Percentiles rank a stretch among this genome's conserved stretches.
Conservation (phyloP, 2,113 vertebrate species). For the Pachypanchax playfairii region DNA sequence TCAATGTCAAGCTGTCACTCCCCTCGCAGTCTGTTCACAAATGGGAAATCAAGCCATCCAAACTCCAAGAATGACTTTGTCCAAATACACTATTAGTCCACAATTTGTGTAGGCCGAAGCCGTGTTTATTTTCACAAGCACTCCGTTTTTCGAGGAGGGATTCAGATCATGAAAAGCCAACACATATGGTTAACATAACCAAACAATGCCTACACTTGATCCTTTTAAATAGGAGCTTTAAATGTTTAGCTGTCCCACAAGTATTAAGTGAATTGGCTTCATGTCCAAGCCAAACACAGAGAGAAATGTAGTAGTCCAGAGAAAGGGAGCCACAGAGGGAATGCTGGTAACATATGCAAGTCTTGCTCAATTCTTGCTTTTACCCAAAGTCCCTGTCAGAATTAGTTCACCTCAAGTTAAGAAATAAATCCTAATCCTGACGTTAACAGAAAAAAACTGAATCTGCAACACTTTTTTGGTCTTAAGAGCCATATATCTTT, state of each 20-base stretch:
- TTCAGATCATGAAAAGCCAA: constrained; percentile 76
- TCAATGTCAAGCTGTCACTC: constrained; percentile 78
- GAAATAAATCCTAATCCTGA: constrained; percentile 58
- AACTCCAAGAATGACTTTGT: constrained; percentile 66
- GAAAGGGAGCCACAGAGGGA: constrained; percentile 60
- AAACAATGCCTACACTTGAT: constrained; percentile 81
- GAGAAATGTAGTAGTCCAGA: constrained; percentile 76
- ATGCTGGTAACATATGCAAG: constrained; percentile 53
- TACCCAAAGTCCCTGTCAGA: constrained; percentile 67
- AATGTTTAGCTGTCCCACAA: constrained; percentile 78
- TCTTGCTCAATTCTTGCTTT: constrained; percentile 69
- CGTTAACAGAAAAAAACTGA: constrained; percentile 41
- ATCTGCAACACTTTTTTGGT: constrained; percentile 55
- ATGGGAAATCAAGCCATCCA: constrained; percentile 71
- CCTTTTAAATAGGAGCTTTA: constrained; percentile 78
- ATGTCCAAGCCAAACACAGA: constrained; percentile 75
- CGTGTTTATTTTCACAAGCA: constrained; percentile 79
- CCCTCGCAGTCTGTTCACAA: constrained; percentile 47
- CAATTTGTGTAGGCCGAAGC: constrained; percentile 77
- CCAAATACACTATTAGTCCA: constrained; percentile 82
- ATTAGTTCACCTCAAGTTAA: constrained; percentile 54
- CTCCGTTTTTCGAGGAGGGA: constrained; percentile 69
- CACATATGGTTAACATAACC: constrained; percentile 83
- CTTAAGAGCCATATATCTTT: constrained; percentile 33
- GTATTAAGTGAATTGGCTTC: constrained; percentile 75